phyloP scores from a whole-genome alignment of 2,888 invertebrate genomes.

The Thymelicus acteon region DNA sequence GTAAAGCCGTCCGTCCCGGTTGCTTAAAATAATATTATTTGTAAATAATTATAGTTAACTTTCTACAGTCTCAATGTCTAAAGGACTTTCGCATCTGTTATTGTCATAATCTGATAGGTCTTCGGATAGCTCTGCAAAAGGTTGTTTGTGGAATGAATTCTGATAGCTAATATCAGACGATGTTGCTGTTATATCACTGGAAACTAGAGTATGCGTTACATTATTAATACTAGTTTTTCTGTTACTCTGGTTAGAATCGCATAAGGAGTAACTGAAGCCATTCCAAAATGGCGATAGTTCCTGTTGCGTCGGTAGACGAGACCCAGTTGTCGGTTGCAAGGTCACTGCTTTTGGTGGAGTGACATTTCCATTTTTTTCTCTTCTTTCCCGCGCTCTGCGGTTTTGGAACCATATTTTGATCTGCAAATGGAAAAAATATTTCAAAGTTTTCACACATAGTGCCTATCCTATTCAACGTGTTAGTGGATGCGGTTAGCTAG shows the following conservation, averaged over 20 bases:
- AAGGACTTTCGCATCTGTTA: constrained; percentile 58
- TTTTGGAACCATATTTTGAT: constrained; percentile 93
- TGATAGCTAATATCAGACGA: not conserved
- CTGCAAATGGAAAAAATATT: constrained; percentile 49
- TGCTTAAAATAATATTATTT: too few relatives aligned
- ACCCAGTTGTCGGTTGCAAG: constrained; percentile 61
- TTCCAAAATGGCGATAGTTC: constrained; percentile 17
- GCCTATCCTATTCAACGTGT: too few relatives aligned
- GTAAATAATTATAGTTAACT: not conserved
- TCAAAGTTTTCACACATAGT: too few relatives aligned
- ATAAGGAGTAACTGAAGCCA: not conserved
- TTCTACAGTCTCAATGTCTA: constrained; percentile 65
- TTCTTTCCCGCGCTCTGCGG: constrained; percentile 89
- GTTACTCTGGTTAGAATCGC: not conserved
- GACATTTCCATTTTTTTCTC: constrained; percentile 82
- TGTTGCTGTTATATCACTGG: not conserved
- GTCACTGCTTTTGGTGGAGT: constrained; percentile 65
- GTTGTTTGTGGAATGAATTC: not conserved
- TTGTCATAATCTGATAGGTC: constrained; percentile 36
- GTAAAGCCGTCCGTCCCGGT: too few relatives aligned
- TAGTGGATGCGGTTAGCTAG: too few relatives aligned
- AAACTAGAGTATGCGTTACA: not conserved
- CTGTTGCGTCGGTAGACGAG: not conserved
- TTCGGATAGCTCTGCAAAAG: not conserved
- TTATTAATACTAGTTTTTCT: not conserved